phyloP scores from a whole-genome alignment of 2,888 invertebrate species.

The Cephus pygmeus region DNA sequence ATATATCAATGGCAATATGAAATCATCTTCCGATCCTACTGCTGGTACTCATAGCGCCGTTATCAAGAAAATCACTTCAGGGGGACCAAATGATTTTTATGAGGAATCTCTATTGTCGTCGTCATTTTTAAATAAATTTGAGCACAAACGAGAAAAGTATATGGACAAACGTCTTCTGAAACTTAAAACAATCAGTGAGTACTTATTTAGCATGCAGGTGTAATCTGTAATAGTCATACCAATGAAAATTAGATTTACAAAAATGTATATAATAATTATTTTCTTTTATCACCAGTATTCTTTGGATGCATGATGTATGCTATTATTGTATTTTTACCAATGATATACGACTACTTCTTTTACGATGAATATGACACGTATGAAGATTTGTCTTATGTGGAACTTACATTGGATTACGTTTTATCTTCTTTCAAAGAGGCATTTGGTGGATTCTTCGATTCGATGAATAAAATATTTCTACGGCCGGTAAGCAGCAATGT shows the following conservation, averaged over 20 bases:
- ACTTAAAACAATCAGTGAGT: conserved; percentile 50
- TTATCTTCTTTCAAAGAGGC: conserved; percentile 54
- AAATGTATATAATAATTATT: background rate
- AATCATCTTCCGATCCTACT: conserved; percentile 35
- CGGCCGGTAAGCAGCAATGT: conserved; percentile 47
- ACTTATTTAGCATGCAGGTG: conserved; percentile 8
- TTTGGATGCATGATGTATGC: conserved; percentile 50
- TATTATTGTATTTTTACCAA: conserved; percentile 47
- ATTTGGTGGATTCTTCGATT: conserved; percentile 45
- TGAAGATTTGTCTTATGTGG: conserved; percentile 48
- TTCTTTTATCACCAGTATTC: conserved; percentile 40
- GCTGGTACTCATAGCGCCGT: conserved; percentile 23
- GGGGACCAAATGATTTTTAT: conserved; percentile 23
- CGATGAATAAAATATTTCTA: conserved; percentile 44
- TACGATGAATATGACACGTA: conserved; percentile 49
- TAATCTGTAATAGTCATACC: background rate
- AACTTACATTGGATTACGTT: conserved; percentile 47
- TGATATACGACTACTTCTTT: conserved; percentile 51
- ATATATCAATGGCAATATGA: conserved; percentile 38
- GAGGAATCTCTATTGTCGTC: conserved; percentile 29
- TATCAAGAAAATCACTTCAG: conserved; percentile 21
- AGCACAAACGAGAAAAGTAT: conserved; percentile 27
- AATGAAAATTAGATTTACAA: background rate
- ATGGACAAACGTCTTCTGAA: conserved; percentile 40
- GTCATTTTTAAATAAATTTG: conserved; percentile 26